Evolutionary conservation across 1,140 invertebrate genomes (phyloP).

Genomic region (Scaptomyza montana): DNA sequence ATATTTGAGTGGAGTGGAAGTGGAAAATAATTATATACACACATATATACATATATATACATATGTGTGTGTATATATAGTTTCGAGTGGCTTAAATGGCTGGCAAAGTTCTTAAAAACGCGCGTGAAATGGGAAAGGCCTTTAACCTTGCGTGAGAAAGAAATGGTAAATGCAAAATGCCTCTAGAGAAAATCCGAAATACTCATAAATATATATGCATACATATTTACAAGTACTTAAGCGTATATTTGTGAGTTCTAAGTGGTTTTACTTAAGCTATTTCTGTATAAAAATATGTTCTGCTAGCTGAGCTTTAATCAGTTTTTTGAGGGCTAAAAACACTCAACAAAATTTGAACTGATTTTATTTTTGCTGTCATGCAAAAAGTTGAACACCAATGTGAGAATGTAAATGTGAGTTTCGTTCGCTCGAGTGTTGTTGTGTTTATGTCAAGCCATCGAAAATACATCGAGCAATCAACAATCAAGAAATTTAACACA

Average conservation of each 20-base stretch:
- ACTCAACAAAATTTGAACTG: conserved; percentile 1
- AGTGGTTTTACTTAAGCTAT: not conserved
- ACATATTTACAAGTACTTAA: not conserved
- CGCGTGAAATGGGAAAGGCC: conserved; percentile 55
- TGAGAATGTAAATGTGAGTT: conserved; percentile 2
- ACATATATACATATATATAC: conserved; percentile 22
- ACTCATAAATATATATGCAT: not conserved
- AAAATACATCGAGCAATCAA: conserved; percentile 24
- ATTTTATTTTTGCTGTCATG: not conserved
- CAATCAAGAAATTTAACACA: conserved; percentile 43
- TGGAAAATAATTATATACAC: conserved; percentile 60
- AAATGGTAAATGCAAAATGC: not conserved
- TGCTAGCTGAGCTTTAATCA: conserved; percentile 1
- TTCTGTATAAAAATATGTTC: not conserved
- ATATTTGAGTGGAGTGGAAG: not conserved
- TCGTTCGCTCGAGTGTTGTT: conserved; percentile 19
- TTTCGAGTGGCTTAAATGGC: conserved; percentile 41
- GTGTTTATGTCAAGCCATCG: too few species aligned
- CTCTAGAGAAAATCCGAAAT: not conserved
- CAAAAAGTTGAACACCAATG: not conserved
- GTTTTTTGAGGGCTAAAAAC: not conserved
- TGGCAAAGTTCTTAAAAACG: conserved; percentile 42
- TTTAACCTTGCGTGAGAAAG: conserved; percentile 47
- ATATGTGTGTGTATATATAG: not conserved
- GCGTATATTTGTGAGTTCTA: not conserved